These are phyloP conservation scores for Anas acuta DNA, from an alignment of 2,797 vertebrate genomes.

Conservation along the genomic window DNA sequence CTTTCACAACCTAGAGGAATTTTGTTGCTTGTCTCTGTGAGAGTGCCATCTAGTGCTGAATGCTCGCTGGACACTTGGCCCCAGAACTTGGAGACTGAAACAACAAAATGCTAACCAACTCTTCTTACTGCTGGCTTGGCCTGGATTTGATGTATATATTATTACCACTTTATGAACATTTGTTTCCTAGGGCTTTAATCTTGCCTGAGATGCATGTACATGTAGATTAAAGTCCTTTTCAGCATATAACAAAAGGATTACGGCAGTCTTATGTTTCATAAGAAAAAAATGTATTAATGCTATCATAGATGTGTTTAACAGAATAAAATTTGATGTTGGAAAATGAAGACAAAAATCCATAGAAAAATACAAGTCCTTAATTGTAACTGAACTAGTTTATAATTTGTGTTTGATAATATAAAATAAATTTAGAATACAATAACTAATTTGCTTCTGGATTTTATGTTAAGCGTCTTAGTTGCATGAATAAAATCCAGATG, in stretches of 20 bases:
- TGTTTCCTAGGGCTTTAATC: not conserved
- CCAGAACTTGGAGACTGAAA: not conserved
- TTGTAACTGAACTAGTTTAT: not conserved
- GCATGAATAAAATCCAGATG: conserved; percentile 7
- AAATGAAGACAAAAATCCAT: not conserved
- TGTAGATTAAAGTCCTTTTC: not conserved
- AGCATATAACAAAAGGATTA: not conserved
- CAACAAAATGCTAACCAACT: not conserved
- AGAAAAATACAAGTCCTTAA: not conserved
- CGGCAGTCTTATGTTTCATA: not conserved
- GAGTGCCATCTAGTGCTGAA: conserved; percentile 44
- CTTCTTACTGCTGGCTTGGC: not conserved
- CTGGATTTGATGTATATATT: not conserved
- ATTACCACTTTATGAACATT: not conserved
- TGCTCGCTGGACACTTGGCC: not conserved
- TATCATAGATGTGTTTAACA: not conserved
- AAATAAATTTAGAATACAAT: not conserved
- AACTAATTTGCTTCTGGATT: not conserved
- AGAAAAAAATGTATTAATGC: not conserved
- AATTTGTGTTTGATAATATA: not conserved
- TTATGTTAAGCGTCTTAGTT: not conserved
- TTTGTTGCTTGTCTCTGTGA: not conserved
- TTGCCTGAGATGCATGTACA: not conserved
- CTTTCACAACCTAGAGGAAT: rapidly evolving
- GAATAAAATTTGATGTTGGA: not conserved